phyloP scores from a whole-genome alignment of 2,888 invertebrate genomes.

The Diploptera punctata region DNA sequence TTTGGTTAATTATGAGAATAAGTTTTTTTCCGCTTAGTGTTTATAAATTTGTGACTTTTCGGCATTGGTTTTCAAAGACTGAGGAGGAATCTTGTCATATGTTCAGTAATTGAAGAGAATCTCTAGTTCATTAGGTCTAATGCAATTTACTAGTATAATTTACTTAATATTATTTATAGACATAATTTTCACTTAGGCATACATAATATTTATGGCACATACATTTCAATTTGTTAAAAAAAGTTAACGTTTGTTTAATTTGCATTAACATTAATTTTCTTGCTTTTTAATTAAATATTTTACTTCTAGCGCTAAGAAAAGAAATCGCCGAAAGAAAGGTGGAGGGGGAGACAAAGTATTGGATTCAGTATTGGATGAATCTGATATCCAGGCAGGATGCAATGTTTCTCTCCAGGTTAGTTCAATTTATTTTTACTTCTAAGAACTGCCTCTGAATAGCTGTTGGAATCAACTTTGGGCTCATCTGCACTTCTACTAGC shows the following conservation, averaged over 20 bases:
- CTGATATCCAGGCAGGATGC: slow-evolving; percentile 51
- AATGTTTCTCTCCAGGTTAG: slow-evolving; percentile 66
- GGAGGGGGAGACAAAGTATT: slow-evolving; percentile 46
- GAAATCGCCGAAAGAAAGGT: slow-evolving; percentile 57
- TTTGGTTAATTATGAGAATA: neutral
- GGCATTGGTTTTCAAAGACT: neutral
- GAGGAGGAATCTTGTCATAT: neutral
- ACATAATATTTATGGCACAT: too few relatives aligned
- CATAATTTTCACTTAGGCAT: too few relatives aligned
- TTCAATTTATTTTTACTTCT: neutral
- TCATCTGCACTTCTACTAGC: too few relatives aligned
- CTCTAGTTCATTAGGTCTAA: too few relatives aligned
- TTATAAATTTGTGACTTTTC: neutral
- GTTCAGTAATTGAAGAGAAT: neutral
- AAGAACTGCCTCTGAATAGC: too few relatives aligned
- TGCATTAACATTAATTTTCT: too few relatives aligned
- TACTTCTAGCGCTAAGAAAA: slow-evolving; percentile 58
- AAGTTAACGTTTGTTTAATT: neutral
- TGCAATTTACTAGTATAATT: too few relatives aligned
- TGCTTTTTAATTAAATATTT: too few relatives aligned
- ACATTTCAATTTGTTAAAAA: neutral
- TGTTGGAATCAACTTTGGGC: too few relatives aligned
- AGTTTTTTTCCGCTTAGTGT: too few relatives aligned
- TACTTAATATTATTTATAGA: too few relatives aligned
- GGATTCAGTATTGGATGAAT: slow-evolving; percentile 46